Evolutionary conservation across 2,797 vertebrate genomes (phyloP).

Genomic region (Gambusia yucatana): DNA sequence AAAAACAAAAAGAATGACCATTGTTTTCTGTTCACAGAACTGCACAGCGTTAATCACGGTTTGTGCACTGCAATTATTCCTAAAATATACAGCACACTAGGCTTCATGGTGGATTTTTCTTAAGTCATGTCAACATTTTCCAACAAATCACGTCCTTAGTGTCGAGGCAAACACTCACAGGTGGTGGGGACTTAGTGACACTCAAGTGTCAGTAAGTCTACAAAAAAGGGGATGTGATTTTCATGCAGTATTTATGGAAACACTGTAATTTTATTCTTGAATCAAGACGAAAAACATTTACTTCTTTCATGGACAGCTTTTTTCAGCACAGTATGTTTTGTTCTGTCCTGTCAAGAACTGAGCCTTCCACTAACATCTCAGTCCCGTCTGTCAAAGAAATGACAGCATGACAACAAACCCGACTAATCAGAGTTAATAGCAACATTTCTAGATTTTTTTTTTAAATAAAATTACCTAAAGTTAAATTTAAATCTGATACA

Average conservation of each 20-base stretch:
- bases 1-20: neutral
- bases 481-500: neutral
- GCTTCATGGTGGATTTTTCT: slow-evolving; percentile 30
- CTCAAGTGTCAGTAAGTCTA: slow-evolving; percentile 16
- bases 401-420: neutral
- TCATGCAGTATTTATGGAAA: slow-evolving; percentile 57
- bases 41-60: slow-evolving; percentile 14
- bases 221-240: slow-evolving; percentile 39
- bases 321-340: slow-evolving; percentile 25
- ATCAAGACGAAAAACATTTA: slow-evolving; percentile 38
- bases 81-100: slow-evolving; percentile 18
- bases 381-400: neutral
- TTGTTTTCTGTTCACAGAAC: slow-evolving; percentile 24
- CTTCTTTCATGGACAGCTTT: slow-evolving; percentile 22
- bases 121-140: slow-evolving; percentile 32
- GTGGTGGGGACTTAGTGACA: slow-evolving; percentile 40
- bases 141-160: slow-evolving; percentile 43
- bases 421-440: slow-evolving; percentile 30
- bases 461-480: neutral
- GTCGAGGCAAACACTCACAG: slow-evolving; percentile 26
- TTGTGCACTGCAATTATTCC: slow-evolving; percentile 36
- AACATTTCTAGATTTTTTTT: neutral
- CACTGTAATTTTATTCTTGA: slow-evolving; percentile 41
- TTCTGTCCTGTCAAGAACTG: neutral
- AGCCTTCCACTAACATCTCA: neutral